These are phyloP conservation scores for Drosophila nr. fundita DNA, from an alignment of 2,888 invertebrate genomes.

Conservation along the genomic window DNA sequence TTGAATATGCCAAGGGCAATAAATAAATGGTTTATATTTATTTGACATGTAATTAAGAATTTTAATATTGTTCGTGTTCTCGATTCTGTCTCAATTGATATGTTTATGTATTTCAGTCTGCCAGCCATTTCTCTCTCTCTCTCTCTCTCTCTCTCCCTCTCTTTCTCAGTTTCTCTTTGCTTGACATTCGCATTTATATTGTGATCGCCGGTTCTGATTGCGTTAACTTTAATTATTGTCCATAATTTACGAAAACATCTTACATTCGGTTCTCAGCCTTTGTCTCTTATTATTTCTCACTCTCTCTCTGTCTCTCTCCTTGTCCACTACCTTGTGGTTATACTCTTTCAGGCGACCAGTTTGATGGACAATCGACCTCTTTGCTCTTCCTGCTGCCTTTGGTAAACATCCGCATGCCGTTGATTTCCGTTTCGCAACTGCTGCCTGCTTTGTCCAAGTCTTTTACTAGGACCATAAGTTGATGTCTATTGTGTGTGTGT, in stretches of 20 bases:
- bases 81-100: background rate
- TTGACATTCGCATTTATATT: background rate
- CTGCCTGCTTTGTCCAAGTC: conserved; percentile 30
- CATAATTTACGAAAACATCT: background rate
- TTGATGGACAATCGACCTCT: conserved; percentile 38
- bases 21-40: background rate
- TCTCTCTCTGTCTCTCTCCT: background rate
- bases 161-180: background rate
- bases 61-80: background rate
- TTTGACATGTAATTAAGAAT: background rate
- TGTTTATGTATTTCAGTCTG: background rate
- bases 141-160: background rate
- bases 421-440: conserved; percentile 32
- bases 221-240: conserved; percentile 21
- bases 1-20: background rate
- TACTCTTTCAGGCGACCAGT: conserved; percentile 7
- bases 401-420: conserved; percentile 61
- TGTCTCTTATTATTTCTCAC: background rate
- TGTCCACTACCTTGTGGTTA: background rate
- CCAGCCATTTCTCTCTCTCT: background rate
- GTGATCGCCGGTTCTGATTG: conserved; percentile 8
- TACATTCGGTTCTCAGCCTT: background rate
- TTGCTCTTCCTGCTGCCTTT: conserved; percentile 37
- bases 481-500: conserved; percentile 50
- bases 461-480: conserved; percentile 51